Conservation (phyloP, 1,140 invertebrate genomes). For the Papilio polyxenes region DNA sequence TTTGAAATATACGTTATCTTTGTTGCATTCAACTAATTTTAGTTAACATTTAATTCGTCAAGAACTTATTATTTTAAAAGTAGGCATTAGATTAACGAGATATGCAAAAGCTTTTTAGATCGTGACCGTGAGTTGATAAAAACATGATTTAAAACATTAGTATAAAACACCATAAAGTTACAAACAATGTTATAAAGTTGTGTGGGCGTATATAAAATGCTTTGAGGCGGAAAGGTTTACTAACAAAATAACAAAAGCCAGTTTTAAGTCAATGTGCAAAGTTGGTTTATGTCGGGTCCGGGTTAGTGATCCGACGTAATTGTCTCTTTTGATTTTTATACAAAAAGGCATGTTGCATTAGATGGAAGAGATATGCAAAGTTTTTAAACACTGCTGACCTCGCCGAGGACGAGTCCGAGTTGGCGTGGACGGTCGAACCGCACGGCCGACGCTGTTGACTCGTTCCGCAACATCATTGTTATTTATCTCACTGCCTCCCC, state of each 20-base stretch:
- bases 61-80: neutral
- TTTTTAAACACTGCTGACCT: conserved; percentile 24
- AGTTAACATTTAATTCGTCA: neutral
- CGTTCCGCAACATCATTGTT: conserved; percentile 71
- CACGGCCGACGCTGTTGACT: conserved; percentile 42
- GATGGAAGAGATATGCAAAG: conserved; percentile 34
- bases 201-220: neutral
- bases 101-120: neutral
- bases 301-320: conserved; percentile 11
- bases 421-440: conserved; percentile 21
- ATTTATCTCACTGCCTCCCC: conserved; percentile 70
- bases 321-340: conserved; percentile 17
- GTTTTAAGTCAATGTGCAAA: conserved; percentile 25
- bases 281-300: conserved; percentile 13
- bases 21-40: neutral
- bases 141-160: neutral
- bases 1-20: neutral
- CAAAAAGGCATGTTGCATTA: conserved; percentile 26
- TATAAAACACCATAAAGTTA: conserved; percentile 12
- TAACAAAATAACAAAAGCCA: conserved; percentile 22
- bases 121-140: neutral
- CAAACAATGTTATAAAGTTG: conserved; percentile 4
- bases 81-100: neutral
- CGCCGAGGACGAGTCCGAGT: conserved; percentile 1
- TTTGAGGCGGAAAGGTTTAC: conserved; percentile 7